phyloP scores from a whole-genome alignment of 2,797 vertebrate genomes.

The Melanotaenia trifasciata region DNA sequence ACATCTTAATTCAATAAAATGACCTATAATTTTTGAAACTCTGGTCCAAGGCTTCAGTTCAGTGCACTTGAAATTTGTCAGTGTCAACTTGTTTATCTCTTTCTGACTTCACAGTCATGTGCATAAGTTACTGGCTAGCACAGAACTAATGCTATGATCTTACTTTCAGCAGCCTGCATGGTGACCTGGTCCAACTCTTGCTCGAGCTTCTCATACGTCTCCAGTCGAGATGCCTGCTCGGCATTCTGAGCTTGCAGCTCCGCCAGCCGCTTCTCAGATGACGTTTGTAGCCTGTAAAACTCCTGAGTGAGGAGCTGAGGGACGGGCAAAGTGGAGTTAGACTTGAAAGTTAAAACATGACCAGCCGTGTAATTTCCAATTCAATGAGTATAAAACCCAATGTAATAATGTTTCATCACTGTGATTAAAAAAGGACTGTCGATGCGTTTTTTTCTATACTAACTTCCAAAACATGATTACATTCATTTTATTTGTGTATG shows the following conservation, averaged over 20 bases:
- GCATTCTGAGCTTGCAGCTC: slow-evolving; percentile 92
- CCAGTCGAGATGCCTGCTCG: slow-evolving; percentile 88
- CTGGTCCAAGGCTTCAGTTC: neutral
- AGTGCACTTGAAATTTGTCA: neutral
- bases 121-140: slow-evolving; percentile 6
- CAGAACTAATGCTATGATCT: slow-evolving; percentile 39
- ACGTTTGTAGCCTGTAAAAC: slow-evolving; percentile 94
- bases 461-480: slow-evolving; percentile 1
- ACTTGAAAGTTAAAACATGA: neutral
- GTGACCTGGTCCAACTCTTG: slow-evolving; percentile 95
- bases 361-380: neutral
- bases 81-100: slow-evolving; percentile 1
- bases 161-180: slow-evolving; percentile 97
- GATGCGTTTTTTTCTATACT: neutral
- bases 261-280: slow-evolving; percentile 89
- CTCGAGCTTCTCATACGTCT: slow-evolving; percentile 94
- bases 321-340: neutral
- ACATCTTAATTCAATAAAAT: slow-evolving; percentile 1
- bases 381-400: neutral
- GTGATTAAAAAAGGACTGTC: too few species aligned
- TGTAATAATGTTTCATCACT: neutral
- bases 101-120: slow-evolving; percentile 13
- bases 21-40: slow-evolving; percentile 1
- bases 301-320: slow-evolving; percentile 96
- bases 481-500: neutral